Base-by-base conservation (phyloP, 1,140 invertebrate species). In the Branchinecta lynchi region DNA sequence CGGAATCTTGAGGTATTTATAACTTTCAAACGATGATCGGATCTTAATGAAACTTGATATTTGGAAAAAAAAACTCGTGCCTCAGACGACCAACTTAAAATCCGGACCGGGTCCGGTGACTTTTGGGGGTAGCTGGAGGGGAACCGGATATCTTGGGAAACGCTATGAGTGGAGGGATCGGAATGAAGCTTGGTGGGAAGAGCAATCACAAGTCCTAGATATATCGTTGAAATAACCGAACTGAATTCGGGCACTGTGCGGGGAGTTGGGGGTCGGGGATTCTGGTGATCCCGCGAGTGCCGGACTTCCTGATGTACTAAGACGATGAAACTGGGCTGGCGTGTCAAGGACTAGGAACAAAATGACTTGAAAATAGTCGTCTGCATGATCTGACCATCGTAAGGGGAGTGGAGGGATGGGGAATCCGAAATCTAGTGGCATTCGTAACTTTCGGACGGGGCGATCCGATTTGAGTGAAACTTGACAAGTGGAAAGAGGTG, bases 31-130 rank as follows among this genome's bases (percentile, higher is more conserved):
- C n/a, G 46, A n/a, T 51, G 46, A 51, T 51, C n/a, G 46, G 46
- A 51, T 51, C 46, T 51, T n/a, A 51, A 51, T 51, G n/a, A 51
- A 51, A 51, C n/a, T 51, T 51, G 46, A 51, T 51, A 51, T 51
- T 51, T 51, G n/a, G 46, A 51, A 51, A n/a, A n/a, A 51, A 9
- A 51, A 9, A 9, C n/a, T 51, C n/a, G n/a, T 9, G 9, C n/a
- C n/a, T 51, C 46, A 51, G n/a, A 51, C 46, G 9, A 9, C 46
- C n/a, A 9, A 9, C n/a, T 51, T 51, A 9, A 51, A 51, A 51
- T 51, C 46, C 46, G n/a, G 46, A n/a, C 46, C 46, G 46, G 46
- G n/a, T 51, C 46, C n/a, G 46, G 46, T 51, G 46, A 51, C 46
- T 9, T 51, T 51, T 9, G 46, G 46, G 46, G 46, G 46, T 9